Evolutionary conservation across 2,113 vertebrate genomes (phyloP), one percentile per base, ranked within the genome.

Genomic region (Pogona vitticeps): DNA sequence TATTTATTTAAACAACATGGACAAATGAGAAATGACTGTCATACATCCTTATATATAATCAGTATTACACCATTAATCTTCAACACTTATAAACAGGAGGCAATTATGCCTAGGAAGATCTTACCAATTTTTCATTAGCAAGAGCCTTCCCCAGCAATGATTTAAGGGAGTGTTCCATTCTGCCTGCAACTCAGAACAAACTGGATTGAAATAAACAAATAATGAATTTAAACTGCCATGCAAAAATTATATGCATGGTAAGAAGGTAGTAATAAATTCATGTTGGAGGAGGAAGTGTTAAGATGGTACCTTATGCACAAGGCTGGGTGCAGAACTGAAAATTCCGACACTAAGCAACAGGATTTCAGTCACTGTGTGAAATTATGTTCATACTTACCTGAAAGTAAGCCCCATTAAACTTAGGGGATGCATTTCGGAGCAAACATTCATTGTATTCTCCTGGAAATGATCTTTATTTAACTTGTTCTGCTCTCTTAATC

Each of bases 1-100:
- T 90, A 84, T 88, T 83, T 90, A 84, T 88, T 83, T 68, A 82
- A 76, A 82, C 59, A 93, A 79, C 52, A 91, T 42, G 38, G 52
- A 79, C 33, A 58, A 67, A 28, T 77, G 0, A 76, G 89, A 86
- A 85, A 90, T 71, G 15, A n/a, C 7, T 42, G 17, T 9, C 28
- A 18, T 70, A 84, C 82, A 92, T 42, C 67, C 59, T 73, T 84
- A 38, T 36, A 13, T 77, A 46, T 78, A 36, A 85, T 85, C 67
- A 15, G 14, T 46, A 86, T 86, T 88, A 91, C 26, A 68, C 81
- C 75, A 36, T 84, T 87, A 86, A 1, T 85, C 84, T 85, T 85
- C 61, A 2, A 9, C 3, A 67, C 80, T 56, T 61, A 56, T 1
- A 88, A 86, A 81, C 82, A 76, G 18, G 6, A 87, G 14, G 21